Conservation (phyloP, 2,797 vertebrate genomes). For the Cacajao melanocephalus region DNA sequence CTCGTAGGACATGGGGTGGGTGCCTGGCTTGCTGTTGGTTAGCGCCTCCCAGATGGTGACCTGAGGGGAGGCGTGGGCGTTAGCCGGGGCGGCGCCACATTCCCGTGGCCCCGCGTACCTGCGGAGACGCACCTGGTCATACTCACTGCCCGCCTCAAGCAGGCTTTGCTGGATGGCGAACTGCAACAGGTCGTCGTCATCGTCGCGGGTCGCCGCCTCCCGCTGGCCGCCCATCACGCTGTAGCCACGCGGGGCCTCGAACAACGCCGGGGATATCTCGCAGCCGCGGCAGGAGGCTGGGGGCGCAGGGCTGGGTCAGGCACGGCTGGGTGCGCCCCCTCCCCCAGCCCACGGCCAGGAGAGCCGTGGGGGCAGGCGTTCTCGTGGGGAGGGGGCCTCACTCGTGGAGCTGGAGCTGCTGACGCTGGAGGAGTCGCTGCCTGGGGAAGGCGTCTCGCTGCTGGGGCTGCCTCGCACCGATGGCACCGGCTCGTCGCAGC, state of each 20-base stretch:
- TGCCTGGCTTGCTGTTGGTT: conserved; percentile 97
- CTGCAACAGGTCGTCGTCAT: conserved; percentile 95
- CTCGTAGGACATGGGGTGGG: conserved; percentile 91
- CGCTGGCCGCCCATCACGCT: conserved; percentile 94
- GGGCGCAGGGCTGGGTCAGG: conserved; percentile 7
- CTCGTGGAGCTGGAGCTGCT: conserved; percentile 97
- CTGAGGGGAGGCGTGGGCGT: conserved; percentile 76
- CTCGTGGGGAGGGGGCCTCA: conserved; percentile 72
- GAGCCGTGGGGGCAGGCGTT: too few relatives aligned
- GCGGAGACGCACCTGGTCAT: conserved; percentile 91
- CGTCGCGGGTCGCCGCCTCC: conserved; percentile 90
- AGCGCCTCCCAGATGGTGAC: conserved; percentile 99
- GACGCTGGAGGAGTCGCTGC: conserved; percentile 96
- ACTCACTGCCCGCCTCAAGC: conserved; percentile 95
- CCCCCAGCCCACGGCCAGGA: not conserved
- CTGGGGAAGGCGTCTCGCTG: conserved; percentile 93
- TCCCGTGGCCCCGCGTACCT: rapidly evolving
- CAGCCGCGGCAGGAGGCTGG: conserved; percentile 92
- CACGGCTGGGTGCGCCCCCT: not conserved
- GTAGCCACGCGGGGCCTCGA: conserved; percentile 95
- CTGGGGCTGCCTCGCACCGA: conserved; percentile 87
- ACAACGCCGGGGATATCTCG: conserved; percentile 93
- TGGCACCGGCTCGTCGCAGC: conserved; percentile 92
- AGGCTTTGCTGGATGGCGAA: conserved; percentile 99
- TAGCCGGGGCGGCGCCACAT: rapidly evolving